phyloP scores from a whole-genome alignment of 1,140 invertebrate genomes.

The Zaprionus camerounensis region DNA sequence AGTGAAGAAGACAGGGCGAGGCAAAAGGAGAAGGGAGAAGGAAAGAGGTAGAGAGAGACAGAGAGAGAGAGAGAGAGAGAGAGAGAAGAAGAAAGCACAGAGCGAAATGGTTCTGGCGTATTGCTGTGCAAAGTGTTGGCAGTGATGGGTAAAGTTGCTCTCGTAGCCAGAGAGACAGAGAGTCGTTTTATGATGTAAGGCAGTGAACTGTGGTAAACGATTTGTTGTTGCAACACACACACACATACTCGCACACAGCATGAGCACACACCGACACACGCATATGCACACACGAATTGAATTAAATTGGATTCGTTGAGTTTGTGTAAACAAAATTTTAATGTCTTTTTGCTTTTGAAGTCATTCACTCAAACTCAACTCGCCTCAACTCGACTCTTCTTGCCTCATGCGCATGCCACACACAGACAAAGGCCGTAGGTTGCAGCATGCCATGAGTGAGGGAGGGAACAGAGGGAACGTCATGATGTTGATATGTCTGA shows the following conservation, averaged over 20 bases:
- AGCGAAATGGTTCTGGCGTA: constrained; percentile 13
- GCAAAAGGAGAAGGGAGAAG: constrained; percentile 6
- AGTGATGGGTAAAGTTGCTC: constrained; percentile 45
- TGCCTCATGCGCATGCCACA: constrained; percentile 45
- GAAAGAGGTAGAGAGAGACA: not conserved
- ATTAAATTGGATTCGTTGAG: constrained; percentile 83
- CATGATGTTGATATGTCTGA: constrained; percentile 81
- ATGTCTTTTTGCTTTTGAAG: constrained; percentile 83
- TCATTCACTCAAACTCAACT: constrained; percentile 79
- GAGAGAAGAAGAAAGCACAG: constrained; percentile 1
- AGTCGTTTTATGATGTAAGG: constrained; percentile 76
- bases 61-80: not conserved
- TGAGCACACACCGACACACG: constrained; percentile 12
- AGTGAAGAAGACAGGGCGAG: constrained; percentile 30
- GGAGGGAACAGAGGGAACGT: constrained; percentile 40
- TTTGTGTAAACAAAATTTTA: constrained; percentile 83
- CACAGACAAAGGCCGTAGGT: constrained; percentile 51
- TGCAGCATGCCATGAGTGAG: not conserved
- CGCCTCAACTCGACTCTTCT: constrained; percentile 47
- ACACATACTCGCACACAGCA: constrained; percentile 7
- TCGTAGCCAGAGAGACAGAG: constrained; percentile 13
- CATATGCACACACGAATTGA: constrained; percentile 68
- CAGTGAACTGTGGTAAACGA: constrained; percentile 80
- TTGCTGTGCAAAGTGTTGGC: constrained; percentile 40
- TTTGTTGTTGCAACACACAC: constrained; percentile 68